A percentile compares a stretch with the other conserved stretches of the same genome.
These are phyloP conservation scores for Athetis lepigone DNA, from an alignment of 2,888 invertebrate genomes.

Conservation along the genomic window DNA sequence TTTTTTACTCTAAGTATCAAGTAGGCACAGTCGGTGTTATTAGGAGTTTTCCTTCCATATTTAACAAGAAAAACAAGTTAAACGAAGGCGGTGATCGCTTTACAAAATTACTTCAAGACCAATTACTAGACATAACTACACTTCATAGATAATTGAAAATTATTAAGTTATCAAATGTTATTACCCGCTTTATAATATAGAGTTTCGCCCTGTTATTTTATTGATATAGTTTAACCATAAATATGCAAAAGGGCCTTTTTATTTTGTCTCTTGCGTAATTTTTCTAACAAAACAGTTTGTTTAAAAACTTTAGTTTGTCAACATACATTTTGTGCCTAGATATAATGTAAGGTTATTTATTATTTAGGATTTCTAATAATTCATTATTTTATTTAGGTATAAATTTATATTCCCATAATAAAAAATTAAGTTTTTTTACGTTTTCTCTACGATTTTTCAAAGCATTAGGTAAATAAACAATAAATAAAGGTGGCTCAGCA, in stretches of 20 bases:
- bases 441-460: too few species aligned
- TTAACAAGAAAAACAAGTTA: constrained; percentile 28
- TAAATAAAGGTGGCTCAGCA: too few species aligned
- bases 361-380: too few species aligned
- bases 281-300: constrained; percentile 6
- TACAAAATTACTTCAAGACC: constrained; percentile 36
- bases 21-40: background rate
- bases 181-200: constrained; percentile 35
- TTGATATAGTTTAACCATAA: constrained; percentile 25
- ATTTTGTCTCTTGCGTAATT: background rate
- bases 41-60: constrained; percentile 7
- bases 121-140: constrained; percentile 40
- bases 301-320: background rate
- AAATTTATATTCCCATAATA: too few species aligned
- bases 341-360: too few species aligned
- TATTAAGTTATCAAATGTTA: constrained; percentile 58
- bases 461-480: too few species aligned
- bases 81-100: constrained; percentile 17
- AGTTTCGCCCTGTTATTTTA: constrained; percentile 30
- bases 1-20: background rate
- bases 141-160: constrained; percentile 57
- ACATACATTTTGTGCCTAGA: too few species aligned
- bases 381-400: too few species aligned
- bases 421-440: too few species aligned
- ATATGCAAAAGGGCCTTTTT: constrained; percentile 35